Evolutionary conservation across 2,888 invertebrate species (phyloP), one percentile per base, ranked within the genome.

Genomic region (Azorinus chamasolen): DNA sequence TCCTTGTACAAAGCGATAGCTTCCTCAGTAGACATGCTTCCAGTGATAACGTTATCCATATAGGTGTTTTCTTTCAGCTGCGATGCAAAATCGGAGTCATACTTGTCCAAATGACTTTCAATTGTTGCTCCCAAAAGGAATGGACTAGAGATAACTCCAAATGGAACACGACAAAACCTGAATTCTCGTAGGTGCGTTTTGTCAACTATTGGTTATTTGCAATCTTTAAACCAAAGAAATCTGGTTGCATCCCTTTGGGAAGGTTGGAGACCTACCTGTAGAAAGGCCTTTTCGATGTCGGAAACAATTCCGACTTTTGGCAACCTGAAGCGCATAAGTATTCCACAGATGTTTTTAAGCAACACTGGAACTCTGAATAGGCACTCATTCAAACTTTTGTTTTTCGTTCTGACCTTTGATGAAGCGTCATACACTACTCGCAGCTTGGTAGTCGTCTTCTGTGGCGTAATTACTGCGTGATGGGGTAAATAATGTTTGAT

Each of bases 341-440:
- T 27, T 4, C 59, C 59, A 53, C 58, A 58, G 37, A 68, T n/a
- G 24, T 68, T 58, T 4, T 51, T 46, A 4, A 68, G 41, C 20
- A 68, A 6, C 6, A 68, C 68, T n/a, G 58, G 68, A 25, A 58
- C 68, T 51, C 50, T 48, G 43, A 41, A 59, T 5, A 68, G 22
- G 22, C 68, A 51, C n/a, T 68, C 68, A 41, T 58, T 68, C 20
- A 68, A 27, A 50, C 68, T 68, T n/a, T 58, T 59, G 20, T 58
- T 37, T 18, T 58, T 43, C 14, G 27, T 24, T 41, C 39, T 59
- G 1, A 39, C 37, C 48, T 68, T 68, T 20, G 55, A 43, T 8
- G 65, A 65, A 4, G 65, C 65, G 22, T 65, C 65, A 18, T 55
- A 65, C 3, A 68, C 68, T 6, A 68, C 59, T 14, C 68, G 39